Evolutionary conservation across 2,113 vertebrate genomes (phyloP), one percentile per base, ranked within the genome.

Genomic region (Glareola pratincola): DNA sequence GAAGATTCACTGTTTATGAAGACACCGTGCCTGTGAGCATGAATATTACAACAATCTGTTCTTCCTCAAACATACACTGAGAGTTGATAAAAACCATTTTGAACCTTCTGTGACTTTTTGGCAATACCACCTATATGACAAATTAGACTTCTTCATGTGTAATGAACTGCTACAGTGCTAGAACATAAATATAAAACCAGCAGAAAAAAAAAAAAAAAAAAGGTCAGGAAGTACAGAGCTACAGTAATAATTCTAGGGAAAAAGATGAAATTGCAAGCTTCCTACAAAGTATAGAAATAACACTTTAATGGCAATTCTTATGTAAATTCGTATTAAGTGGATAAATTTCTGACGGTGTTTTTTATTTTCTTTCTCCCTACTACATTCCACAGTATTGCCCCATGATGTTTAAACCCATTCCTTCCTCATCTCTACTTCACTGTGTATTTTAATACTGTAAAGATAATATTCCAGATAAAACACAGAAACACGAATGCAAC

Each of bases 41-140:
- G 75, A 94, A 88, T 79, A 88, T 97, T 96, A 94, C 73, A 97
- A 96, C 87, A 97, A 90, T 92, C 92, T 97, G 91, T 94, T 97
- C 90, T 92, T 97, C 88, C 76, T 97, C 95, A 97, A 97, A 97
- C 59, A 93, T 90, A 78, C 79, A 82, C 67, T 68, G n/a, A 92
- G 95, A 97, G 59, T 76, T 96, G 92, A 97, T 92, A 94, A 94
- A 97, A 97, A 97, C 90, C 47, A 95, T 97, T 97, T 95, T 97
- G 95, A 97, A 96, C 91, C 73, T 97, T 98, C 96, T 97, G 91
- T 97, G 95, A 95, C 95, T 94, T 97, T 96, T 84, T 96, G 97
- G 94, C 96, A 97, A 68, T 82, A 87, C 21, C 47, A 90, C 56
- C 34, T 85, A 78, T 92, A 80, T 75, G 96, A 94, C 7, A 6